Evolutionary conservation across 2,797 vertebrate species (phyloP).

Genomic region (Manis javanica): DNA sequence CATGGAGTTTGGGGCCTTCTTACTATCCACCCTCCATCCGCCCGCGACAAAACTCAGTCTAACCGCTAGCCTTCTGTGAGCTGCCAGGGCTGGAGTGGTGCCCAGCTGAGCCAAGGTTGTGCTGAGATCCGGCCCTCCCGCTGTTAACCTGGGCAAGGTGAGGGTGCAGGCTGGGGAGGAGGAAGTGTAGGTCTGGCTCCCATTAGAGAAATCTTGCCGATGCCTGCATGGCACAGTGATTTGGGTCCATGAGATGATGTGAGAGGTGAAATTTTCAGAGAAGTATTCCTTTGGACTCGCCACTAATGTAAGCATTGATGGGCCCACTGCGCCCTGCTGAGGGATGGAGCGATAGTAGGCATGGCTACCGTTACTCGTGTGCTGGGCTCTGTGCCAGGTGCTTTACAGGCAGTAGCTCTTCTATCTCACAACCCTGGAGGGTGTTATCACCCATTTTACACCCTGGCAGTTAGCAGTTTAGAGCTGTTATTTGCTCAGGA

Average conservation of each 20-base stretch:
- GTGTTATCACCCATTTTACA: neutral
- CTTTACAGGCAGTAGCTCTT: rapidly evolving
- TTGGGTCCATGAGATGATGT: neutral
- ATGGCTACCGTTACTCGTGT: rapidly evolving
- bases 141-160: neutral
- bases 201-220: neutral
- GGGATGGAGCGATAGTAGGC: neutral
- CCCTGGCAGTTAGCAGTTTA: neutral
- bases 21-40: neutral
- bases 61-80: neutral
- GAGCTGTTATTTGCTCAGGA: neutral
- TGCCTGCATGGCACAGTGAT: neutral
- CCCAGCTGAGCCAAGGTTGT: neutral
- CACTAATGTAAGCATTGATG: neutral
- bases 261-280: neutral
- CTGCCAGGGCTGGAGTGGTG: neutral
- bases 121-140: neutral
- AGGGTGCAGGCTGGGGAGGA: neutral
- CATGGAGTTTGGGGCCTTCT: neutral
- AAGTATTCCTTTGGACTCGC: neutral
- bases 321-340: rapidly evolving
- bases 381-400: rapidly evolving
- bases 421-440: neutral
- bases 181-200: neutral
- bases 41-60: neutral